Conservation (phyloP, 2,888 invertebrate species). For the Loripinus fragilis region DNA sequence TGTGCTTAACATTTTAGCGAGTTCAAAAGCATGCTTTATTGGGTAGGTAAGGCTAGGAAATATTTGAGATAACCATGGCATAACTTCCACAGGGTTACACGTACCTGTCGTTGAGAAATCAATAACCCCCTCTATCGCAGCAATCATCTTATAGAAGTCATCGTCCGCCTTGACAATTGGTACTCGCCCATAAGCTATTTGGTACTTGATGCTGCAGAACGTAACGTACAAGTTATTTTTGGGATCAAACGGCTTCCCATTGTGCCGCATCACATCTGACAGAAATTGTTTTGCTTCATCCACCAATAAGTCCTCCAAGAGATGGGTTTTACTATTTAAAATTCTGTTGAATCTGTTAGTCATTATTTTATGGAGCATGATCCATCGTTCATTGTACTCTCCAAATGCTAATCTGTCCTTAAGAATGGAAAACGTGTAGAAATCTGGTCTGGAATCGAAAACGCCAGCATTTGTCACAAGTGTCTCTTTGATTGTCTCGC, state of each 20-base stretch:
- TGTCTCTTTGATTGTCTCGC: too few relatives aligned
- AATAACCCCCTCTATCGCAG: background rate
- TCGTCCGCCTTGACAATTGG: slow-evolving; percentile 27
- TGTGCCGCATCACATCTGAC: background rate
- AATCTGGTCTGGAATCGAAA: too few relatives aligned
- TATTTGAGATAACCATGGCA: slow-evolving; percentile 49
- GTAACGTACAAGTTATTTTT: slow-evolving; percentile 3
- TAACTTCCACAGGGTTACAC: slow-evolving; percentile 53
- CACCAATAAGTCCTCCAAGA: background rate
- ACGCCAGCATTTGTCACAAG: too few relatives aligned
- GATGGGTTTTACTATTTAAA: slow-evolving; percentile 24
- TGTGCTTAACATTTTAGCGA: too few relatives aligned
- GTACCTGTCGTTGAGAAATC: slow-evolving; percentile 16
- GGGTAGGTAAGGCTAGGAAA: slow-evolving; percentile 32
- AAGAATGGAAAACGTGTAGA: slow-evolving; percentile 11
- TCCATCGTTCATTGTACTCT: slow-evolving; percentile 16
- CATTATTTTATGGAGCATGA: slow-evolving; percentile 24
- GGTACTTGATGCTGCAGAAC: slow-evolving; percentile 35
- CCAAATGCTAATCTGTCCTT: slow-evolving; percentile 18
- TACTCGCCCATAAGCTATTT: slow-evolving; percentile 32
- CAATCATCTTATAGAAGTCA: slow-evolving; percentile 18
- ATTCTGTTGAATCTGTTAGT: slow-evolving; percentile 27
- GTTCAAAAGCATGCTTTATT: slow-evolving; percentile 32
- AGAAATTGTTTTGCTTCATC: background rate
- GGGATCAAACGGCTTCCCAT: slow-evolving; percentile 26